Base-by-base conservation (phyloP, 2,113 vertebrate species). In the Gulo gulo region DNA sequence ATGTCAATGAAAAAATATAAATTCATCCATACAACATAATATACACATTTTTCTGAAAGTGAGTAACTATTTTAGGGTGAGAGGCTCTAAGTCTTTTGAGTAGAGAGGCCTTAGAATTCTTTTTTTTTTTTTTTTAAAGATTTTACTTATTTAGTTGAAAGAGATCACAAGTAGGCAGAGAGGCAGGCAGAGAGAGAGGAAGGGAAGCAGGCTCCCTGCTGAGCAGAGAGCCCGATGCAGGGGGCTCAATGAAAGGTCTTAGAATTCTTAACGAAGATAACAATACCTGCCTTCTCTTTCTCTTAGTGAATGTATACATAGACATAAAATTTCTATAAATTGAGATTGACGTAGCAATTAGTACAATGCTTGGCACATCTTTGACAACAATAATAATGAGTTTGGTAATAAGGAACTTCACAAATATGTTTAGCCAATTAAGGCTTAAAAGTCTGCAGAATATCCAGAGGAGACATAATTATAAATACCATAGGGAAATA, bases 351-450 rank as follows among this genome's bases (percentile, higher is more conserved):
- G 90, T 4, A 93, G 11, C 26, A 88, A 85, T 88, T 88, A 82
- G 39, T 79, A 61, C 67, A n/a, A 21, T 74, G 26, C 15, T 86
- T 86, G 42, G 29, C 20, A 67, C 15, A 50, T 52, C 11, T 29
- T 7, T 88, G 81, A 92, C 85, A 94, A 81, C 10, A 81, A 31
- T n/a, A 94, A 93, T 95, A 81, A 95, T 76, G 57, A 80, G 39
- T 93, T 42, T 95, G 59, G 78, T 88, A 88, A 73, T 57, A 93
- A 85, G 50, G 34, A 42, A 94, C 39, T 91, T 65, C 6, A 78
- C 7, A 91, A 94, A 88, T 29, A 13, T 31, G 18, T 36, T 92
- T 69, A 87, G 88, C 52, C 63, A 96, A 91, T 96, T 96, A 96
- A 88, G 26, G 21, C 59, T 78, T 73, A 63, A 85, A 93, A 42